phyloP scores from a whole-genome alignment of 2,888 invertebrate species.

The Acronicta psi region DNA sequence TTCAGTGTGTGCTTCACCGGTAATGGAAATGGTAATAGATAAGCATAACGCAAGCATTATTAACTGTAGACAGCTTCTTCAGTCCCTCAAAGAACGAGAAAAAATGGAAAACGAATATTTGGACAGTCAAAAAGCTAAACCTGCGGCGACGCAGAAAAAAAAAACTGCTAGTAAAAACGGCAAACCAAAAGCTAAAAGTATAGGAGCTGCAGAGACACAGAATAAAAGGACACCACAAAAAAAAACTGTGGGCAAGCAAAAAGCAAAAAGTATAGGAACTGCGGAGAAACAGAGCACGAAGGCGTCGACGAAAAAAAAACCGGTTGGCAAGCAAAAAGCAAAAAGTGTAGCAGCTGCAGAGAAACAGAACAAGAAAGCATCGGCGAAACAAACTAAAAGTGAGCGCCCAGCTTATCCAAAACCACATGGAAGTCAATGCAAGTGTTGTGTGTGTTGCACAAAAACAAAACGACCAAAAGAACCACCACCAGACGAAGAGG shows the following conservation, averaged over 20 bases:
- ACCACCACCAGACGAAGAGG: neutral
- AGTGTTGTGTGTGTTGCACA: conserved; percentile 31
- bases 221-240: no score
- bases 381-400: neutral
- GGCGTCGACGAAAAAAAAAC: no score
- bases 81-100: neutral
- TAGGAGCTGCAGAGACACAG: no score
- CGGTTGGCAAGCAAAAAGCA: neutral
- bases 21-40: conserved; percentile 21
- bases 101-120: neutral
- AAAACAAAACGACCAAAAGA: neutral
- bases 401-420: neutral
- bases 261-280: no score
- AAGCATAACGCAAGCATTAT: conserved; percentile 11
- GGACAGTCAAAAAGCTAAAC: neutral
- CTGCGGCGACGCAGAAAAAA: neutral
- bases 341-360: neutral
- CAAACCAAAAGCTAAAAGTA: no score
- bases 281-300: no score
- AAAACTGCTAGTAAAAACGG: no score
- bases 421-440: conserved; percentile 10
- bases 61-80: conserved; percentile 11
- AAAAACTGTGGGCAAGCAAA: no score
- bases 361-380: neutral
- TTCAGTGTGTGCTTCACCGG: conserved; percentile 9